phyloP scores from a whole-genome alignment of 2,113 vertebrate species.

The Forbesichthys agassizii region DNA sequence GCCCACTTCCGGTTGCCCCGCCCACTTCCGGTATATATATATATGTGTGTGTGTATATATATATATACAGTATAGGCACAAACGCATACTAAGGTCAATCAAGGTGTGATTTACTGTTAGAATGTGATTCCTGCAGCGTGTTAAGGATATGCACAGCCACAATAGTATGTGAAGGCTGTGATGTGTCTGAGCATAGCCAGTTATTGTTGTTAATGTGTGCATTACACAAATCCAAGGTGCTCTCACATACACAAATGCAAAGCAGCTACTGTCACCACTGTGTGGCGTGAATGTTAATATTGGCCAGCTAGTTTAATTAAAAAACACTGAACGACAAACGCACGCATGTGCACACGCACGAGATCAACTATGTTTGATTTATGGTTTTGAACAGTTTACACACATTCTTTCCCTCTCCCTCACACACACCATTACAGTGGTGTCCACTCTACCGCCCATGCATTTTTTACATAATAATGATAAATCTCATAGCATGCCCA shows the following conservation, averaged over 20 bases:
- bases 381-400: not conserved
- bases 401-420: not conserved
- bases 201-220: no score
- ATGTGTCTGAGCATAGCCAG: no score
- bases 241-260: no score
- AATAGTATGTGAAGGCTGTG: no score
- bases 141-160: not conserved
- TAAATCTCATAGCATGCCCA: conserved; percentile 23
- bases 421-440: conserved; percentile 19
- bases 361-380: conserved; percentile 9
- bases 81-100: no score
- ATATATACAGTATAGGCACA: not conserved
- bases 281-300: conserved; percentile 9
- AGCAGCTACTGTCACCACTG: not conserved
- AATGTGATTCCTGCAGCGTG: no score
- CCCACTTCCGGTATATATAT: no score
- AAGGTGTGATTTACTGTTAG: not conserved
- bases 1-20: no score
- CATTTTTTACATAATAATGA: conserved; percentile 49
- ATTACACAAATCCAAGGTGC: not conserved
- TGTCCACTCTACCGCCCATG: conserved; percentile 35
- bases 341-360: conserved; percentile 3
- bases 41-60: not conserved
- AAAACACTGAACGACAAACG: not conserved
- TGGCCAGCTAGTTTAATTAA: conserved; percentile 4